Evolutionary conservation across 2,888 invertebrate species (phyloP).

Genomic region (Acheta domesticus): DNA sequence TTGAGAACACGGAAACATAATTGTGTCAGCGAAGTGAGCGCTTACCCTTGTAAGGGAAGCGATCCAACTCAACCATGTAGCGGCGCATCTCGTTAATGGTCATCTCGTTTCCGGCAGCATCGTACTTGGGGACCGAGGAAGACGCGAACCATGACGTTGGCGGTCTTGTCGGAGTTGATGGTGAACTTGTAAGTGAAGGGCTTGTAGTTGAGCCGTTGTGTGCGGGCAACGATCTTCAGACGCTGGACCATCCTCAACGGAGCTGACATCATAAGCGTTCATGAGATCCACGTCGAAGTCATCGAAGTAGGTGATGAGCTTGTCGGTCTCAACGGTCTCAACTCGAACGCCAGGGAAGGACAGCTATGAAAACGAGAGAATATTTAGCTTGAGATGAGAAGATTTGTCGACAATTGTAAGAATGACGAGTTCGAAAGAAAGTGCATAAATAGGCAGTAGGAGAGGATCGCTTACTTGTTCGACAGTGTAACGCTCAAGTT

Average conservation of each 20-base stretch:
- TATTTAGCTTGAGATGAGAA: constrained; percentile 25
- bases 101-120: constrained; percentile 39
- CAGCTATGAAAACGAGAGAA: constrained; percentile 31
- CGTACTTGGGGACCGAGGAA: constrained; percentile 40
- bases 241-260: constrained; percentile 46
- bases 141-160: constrained; percentile 38
- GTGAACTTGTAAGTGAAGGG: constrained; percentile 39
- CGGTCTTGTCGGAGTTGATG: constrained; percentile 38
- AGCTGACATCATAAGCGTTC: constrained; percentile 47
- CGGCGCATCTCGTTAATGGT: constrained; percentile 37
- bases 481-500: constrained; percentile 51
- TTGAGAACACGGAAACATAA: neutral
- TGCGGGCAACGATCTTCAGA: constrained; percentile 39
- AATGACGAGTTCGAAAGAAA: too few species aligned
- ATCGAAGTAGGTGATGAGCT: constrained; percentile 40
- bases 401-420: too few species aligned
- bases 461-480: neutral
- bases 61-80: constrained; percentile 39
- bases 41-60: constrained; percentile 38
- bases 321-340: constrained; percentile 36
- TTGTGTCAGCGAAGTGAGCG: constrained; percentile 19
- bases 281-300: constrained; percentile 40
- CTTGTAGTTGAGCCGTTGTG: constrained; percentile 41
- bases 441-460: accelerated
- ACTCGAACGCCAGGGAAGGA: constrained; percentile 35